Percentiles rank a stretch among this genome's conserved stretches.
phyloP scores from a whole-genome alignment of 1,140 invertebrate genomes.

The Camponotus vicinus region DNA sequence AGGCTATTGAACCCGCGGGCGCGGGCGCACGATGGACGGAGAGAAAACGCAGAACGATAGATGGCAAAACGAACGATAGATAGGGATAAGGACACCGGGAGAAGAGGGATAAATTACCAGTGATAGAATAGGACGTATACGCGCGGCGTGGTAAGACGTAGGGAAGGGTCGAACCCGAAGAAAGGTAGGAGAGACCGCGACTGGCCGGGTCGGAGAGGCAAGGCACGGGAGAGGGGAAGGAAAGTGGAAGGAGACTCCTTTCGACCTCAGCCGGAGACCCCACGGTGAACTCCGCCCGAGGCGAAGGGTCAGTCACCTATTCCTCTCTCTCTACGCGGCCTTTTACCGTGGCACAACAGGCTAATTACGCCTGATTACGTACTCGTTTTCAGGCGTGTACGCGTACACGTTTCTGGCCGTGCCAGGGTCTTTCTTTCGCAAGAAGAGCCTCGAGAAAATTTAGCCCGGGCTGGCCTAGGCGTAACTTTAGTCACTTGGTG shows the following conservation, averaged over 20 bases:
- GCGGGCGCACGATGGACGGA: no score
- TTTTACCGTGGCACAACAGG: conserved; percentile 77
- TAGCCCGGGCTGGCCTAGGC: not conserved
- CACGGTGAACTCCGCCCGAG: conserved; percentile 77
- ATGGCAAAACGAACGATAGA: conserved; percentile 65
- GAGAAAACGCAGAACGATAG: conserved; percentile 72
- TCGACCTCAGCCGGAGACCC: conserved; percentile 75
- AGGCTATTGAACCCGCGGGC: conserved; percentile 61
- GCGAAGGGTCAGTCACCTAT: conserved; percentile 80
- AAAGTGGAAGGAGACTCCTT: conserved; percentile 67
- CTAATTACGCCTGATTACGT: conserved; percentile 79
- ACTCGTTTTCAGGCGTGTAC: conserved; percentile 69
- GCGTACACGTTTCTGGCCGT: conserved; percentile 63
- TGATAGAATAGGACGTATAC: conserved; percentile 72
- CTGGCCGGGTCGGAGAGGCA: not conserved
- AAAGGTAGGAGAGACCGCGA: conserved; percentile 52
- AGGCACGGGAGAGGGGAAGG: conserved; percentile 7
- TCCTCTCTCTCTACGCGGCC: conserved; percentile 70
- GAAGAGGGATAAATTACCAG: conserved; percentile 73
- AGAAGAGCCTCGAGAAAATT: not conserved
- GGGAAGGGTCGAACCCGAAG: conserved; percentile 55
- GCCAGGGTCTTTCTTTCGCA: conserved; percentile 26
- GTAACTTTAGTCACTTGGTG: not conserved
- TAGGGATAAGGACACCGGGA: conserved; percentile 71
- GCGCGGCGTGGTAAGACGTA: conserved; percentile 18